These are phyloP conservation scores for Myotis myotis DNA, from an alignment of 2,797 vertebrate species.

Conservation along the genomic window DNA sequence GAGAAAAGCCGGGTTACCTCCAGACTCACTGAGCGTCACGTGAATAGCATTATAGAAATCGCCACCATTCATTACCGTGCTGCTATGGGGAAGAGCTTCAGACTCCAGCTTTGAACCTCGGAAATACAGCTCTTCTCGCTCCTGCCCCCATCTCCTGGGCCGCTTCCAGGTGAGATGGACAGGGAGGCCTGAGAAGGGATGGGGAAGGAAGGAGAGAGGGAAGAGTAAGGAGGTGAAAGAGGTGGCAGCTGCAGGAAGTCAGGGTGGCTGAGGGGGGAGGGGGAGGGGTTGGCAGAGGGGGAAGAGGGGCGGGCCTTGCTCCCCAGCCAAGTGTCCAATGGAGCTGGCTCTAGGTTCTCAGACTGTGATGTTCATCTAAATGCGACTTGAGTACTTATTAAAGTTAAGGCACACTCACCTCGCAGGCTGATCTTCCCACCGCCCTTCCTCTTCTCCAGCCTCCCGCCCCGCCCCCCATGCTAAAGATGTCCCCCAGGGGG, in stretches of 20 bases:
- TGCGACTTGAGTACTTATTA: background rate
- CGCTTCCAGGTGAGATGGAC: background rate
- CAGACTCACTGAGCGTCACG: background rate
- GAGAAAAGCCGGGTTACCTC: background rate
- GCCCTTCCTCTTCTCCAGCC: background rate
- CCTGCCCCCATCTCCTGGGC: background rate
- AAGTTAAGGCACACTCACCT: background rate
- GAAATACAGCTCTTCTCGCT: background rate
- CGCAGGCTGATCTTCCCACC: background rate
- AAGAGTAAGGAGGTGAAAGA: background rate
- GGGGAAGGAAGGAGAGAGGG: background rate
- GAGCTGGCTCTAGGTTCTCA: background rate
- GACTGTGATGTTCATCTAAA: accelerated
- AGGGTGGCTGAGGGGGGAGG: background rate
- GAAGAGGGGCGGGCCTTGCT: background rate
- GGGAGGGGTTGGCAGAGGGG: background rate
- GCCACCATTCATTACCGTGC: background rate
- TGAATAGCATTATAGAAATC: background rate
- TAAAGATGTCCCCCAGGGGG: background rate
- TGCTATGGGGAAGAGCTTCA: background rate
- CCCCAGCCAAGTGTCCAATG: accelerated
- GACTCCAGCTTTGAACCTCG: background rate
- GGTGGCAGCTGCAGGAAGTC: background rate
- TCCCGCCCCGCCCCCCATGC: background rate
- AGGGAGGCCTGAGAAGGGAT: background rate